Evolutionary conservation across 1,140 invertebrate genomes (phyloP), one percentile per base, ranked within the genome.

Genomic region (Lordiphosa stackelbergi): DNA sequence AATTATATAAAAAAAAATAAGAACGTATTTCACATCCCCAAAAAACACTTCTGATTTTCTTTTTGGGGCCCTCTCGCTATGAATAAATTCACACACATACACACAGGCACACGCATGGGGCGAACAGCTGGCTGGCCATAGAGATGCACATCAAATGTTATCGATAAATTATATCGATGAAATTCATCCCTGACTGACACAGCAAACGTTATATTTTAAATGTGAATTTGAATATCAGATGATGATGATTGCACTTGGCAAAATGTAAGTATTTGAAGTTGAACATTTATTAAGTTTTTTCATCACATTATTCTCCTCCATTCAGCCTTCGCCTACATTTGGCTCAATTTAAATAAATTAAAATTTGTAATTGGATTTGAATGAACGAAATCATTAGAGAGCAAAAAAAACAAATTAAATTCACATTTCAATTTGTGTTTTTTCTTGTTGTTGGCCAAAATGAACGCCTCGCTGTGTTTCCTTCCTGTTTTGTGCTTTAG

Each of bases 21-120:
- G 43, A 46, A 59, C 54, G 24, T 53, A 48, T 69, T 53, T 69
- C 16, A 34, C 37, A 36, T 52, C 56, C 65, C 38, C 65, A 37
- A 64, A 64, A 64, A 31, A 31, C 28, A 31, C 35, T 68, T 35
- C 12, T 34, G 38, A 47, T 69, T 68, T 69, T 69, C 53, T 34
- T 71, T 53, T 66, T 63, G 45, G 57, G 48, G 59, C 37, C 54
- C 54, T 54, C 43, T 55, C 37, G 64, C 61, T 78, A 70, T 62
- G 70, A 78, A 79, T 60, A 78, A 69, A 81, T 74, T 69, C 66
- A 52, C 48, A 55, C 52, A 51, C 56, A 71, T 49, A 69, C 11
- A 38, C 41, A 59, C 49, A 61, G 36, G 35, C 11, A 59, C 51
- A 53, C 11, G 16, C 12, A 36, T 9, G 46, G 12, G 1, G 24